These are phyloP conservation scores for Antrozous pallidus DNA, from an alignment of 2,797 vertebrate species.

Conservation along the genomic window DNA sequence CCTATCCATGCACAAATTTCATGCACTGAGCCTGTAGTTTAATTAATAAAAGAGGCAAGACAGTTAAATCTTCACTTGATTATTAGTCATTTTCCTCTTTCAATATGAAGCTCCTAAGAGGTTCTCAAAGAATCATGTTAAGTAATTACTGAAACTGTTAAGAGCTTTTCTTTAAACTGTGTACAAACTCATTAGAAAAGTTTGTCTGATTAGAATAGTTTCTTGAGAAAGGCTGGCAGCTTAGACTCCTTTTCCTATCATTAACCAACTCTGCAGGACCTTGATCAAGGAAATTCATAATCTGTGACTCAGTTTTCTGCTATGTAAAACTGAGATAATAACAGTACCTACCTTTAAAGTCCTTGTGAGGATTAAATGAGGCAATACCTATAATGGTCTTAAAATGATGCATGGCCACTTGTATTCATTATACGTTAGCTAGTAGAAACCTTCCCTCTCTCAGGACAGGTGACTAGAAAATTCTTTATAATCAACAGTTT, in stretches of 20 bases:
- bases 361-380: neutral
- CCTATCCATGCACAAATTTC: too few species aligned
- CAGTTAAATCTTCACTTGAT: slow-evolving; percentile 27
- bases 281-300: neutral
- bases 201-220: neutral
- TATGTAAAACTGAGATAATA: neutral
- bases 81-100: slow-evolving; percentile 46
- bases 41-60: slow-evolving; percentile 39
- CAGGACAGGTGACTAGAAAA: neutral
- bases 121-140: slow-evolving; percentile 14
- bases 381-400: neutral
- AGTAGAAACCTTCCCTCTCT: neutral
- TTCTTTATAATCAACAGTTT: neutral
- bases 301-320: neutral
- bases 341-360: neutral
- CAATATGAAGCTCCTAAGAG: neutral
- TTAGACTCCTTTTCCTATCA: neutral
- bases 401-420: neutral
- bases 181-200: slow-evolving; percentile 25
- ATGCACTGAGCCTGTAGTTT: neutral
- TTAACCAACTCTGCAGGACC: neutral
- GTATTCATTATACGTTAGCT: neutral
- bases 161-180: slow-evolving; percentile 26
- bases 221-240: neutral
- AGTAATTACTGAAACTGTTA: slow-evolving; percentile 15